These are phyloP conservation scores for Echinometra lucunter DNA, from an alignment of 53 echinoderm and acorn worm species.

Conservation along the genomic window DNA sequence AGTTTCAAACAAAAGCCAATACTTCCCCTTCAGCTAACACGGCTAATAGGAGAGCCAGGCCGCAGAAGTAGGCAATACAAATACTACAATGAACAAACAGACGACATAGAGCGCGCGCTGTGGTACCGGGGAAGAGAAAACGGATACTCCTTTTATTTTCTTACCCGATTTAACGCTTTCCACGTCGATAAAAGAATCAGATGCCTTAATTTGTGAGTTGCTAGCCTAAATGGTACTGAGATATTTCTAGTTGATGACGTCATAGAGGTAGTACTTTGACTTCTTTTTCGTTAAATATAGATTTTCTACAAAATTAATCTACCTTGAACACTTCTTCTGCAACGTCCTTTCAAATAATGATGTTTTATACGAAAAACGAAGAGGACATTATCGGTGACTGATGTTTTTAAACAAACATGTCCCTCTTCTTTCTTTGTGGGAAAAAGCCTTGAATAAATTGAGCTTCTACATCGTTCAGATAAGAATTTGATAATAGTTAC, in stretches of 20 bases:
- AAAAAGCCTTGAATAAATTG: background rate
- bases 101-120: background rate
- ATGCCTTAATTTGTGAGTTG: background rate
- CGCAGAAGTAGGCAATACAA: constrained; percentile 27
- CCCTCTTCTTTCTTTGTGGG: background rate
- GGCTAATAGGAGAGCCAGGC: background rate
- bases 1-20: constrained; percentile 13
- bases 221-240: constrained; percentile 11
- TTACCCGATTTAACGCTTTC: background rate
- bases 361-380: background rate
- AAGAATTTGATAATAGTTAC: too few species aligned
- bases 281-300: background rate
- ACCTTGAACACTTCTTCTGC: background rate
- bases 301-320: background rate
- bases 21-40: constrained; percentile 16
- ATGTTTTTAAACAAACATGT: background rate
- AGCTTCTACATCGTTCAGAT: too few species aligned
- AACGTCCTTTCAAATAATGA: background rate
- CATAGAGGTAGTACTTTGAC: background rate
- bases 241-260: background rate
- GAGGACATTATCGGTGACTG: background rate
- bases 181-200: constrained; percentile 10
- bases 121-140: constrained; percentile 10
- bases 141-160: constrained; percentile 20
- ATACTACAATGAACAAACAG: background rate